A percentile compares a stretch with the other conserved stretches of the same genome.
These are phyloP conservation scores for Miniopterus natalensis DNA, from an alignment of 2,113 vertebrate species.

Conservation along the genomic window DNA sequence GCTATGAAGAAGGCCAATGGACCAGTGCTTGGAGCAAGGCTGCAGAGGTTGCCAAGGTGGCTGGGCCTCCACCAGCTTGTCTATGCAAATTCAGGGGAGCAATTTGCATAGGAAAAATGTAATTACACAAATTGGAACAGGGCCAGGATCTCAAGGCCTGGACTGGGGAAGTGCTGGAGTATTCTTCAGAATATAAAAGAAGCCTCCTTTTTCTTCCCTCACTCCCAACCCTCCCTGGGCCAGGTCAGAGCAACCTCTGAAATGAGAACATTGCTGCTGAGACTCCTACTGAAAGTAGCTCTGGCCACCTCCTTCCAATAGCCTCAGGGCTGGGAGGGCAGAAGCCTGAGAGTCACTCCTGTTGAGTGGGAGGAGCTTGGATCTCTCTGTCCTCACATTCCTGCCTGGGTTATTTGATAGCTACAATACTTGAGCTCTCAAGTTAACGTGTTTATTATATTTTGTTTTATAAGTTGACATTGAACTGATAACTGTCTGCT, in stretches of 20 bases:
- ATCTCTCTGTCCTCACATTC: background rate
- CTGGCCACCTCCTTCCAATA: background rate
- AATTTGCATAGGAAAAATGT: slow-evolving; percentile 72
- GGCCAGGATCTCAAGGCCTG: slow-evolving; percentile 71
- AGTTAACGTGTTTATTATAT: background rate
- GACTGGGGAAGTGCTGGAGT: background rate
- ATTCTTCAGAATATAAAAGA: slow-evolving; percentile 54
- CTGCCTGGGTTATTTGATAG: background rate
- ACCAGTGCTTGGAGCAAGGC: background rate
- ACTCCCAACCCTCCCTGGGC: background rate
- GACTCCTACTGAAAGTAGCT: background rate
- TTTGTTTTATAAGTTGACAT: background rate
- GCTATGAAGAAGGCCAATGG: background rate
- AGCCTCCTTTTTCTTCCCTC: background rate
- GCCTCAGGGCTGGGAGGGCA: background rate
- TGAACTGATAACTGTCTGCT: background rate
- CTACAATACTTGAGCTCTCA: background rate
- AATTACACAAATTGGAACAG: slow-evolving; percentile 74
- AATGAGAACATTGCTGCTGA: slow-evolving; percentile 42
- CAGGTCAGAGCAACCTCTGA: background rate
- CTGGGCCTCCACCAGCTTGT: background rate
- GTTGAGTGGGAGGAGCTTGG: background rate
- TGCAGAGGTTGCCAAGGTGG: background rate
- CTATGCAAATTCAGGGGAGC: slow-evolving; percentile 65
- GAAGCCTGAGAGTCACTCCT: background rate